Base-by-base conservation (phyloP, 2,888 invertebrate genomes). In the Hirudinaria manillensis region DNA sequence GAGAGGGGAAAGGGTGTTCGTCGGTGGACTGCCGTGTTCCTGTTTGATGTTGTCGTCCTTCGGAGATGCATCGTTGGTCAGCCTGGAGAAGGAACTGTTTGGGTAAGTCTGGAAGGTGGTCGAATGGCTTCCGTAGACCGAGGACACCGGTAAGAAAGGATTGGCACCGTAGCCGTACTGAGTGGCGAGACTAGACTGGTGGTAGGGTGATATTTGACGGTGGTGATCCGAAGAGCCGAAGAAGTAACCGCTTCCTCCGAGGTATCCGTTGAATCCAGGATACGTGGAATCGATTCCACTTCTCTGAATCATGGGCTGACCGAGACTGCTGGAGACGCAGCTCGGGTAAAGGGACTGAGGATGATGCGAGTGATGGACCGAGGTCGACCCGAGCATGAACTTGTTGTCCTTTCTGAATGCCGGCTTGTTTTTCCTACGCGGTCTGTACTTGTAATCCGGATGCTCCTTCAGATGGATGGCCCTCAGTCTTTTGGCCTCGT, bases 381-480 rank as follows among this genome's bases (percentile, higher is more conserved):
- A 34, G 19, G 38, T 34, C 3, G 73, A 51, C 19, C 73, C 73
- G n/a, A 73, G 38, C n/a, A 73, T 65, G 45, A 73, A 73, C 45
- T 73, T 73, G n/a, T 95, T 95, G 85, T 96, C 95, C 86, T 96
- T 96, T 86, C 95, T 95, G 82, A 92, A 87, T 72, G 87, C 83
- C 24, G 84, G 82, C 90, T 97, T 97, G 87, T 96, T 94, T 89
- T 97, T 97, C 86, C 96, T 89, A 80, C 96, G 88, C 61, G 97
- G 97, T 81, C 93, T 68, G 88, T 98, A 99, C 87, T 98, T 98
- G 88, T 99, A 98, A 86, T 98, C 97, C 0, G 98, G 98, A 84
- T 99, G 97, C 84, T 98, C 97, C 87, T 97, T 98, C 98, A 98
- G 98, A 88, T 99, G 99, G 73, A 98, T 93, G 4, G 97, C 96